Conservation (phyloP, 2,113 vertebrate species). For the Apistogramma diplotaenia region DNA sequence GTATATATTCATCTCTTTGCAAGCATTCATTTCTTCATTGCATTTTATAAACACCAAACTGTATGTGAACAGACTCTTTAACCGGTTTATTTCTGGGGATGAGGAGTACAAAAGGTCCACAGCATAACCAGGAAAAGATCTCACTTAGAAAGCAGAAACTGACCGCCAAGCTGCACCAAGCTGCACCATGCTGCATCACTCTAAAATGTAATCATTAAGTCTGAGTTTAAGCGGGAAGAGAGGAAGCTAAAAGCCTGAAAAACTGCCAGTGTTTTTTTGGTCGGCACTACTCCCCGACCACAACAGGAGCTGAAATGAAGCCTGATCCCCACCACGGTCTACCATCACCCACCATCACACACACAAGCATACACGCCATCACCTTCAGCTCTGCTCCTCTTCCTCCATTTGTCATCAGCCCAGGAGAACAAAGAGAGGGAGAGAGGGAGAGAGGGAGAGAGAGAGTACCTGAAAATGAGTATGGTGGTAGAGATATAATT, state of each 20-base stretch:
- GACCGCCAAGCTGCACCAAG: too few species aligned
- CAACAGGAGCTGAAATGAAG: conserved; percentile 50
- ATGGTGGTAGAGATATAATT: conserved; percentile 70
- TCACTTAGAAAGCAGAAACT: not conserved
- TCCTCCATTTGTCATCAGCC: conserved; percentile 61
- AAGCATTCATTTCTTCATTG: not conserved
- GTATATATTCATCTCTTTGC: not conserved
- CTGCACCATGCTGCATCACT: too few species aligned
- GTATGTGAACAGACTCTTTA: not conserved
- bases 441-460: conserved; percentile 23
- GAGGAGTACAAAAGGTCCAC: not conserved
- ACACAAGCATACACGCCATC: conserved; percentile 12
- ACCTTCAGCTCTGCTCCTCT: conserved; percentile 47
- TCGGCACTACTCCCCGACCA: conserved; percentile 12
- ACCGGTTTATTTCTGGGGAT: not conserved
- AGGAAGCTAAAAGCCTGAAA: conserved; percentile 30
- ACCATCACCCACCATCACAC: not conserved
- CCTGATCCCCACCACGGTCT: conserved; percentile 3
- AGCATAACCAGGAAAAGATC: conserved; percentile 22
- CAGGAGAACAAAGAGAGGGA: conserved; percentile 22
- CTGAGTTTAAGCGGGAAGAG: conserved; percentile 24
- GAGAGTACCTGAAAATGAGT: conserved; percentile 62
- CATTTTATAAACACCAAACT: not conserved
- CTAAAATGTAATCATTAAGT: conserved; percentile 23
- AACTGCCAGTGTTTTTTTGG: conserved; percentile 11